Conservation (phyloP, 2,797 vertebrate genomes). For the Etheostoma perlongum region DNA sequence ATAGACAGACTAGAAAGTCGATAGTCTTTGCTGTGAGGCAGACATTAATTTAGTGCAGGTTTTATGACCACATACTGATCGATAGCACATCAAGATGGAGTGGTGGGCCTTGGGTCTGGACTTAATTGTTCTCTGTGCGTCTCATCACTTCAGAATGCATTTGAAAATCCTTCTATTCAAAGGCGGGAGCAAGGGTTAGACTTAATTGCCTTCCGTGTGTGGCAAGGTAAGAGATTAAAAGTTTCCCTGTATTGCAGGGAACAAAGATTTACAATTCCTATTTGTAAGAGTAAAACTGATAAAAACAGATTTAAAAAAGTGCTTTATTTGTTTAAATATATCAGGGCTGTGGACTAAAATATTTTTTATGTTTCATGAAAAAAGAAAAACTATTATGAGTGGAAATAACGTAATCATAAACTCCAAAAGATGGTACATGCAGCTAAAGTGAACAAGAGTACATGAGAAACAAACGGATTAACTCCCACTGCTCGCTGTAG, state of each 20-base stretch:
- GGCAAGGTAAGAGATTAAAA: conserved; percentile 67
- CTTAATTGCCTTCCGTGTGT: conserved; percentile 66
- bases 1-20: conserved; percentile 67
- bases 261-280: conserved; percentile 49
- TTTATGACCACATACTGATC: conserved; percentile 81
- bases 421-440: conserved; percentile 36
- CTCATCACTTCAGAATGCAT: conserved; percentile 73
- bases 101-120: conserved; percentile 70
- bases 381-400: conserved; percentile 41
- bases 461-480: conserved; percentile 53
- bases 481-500: conserved; percentile 53
- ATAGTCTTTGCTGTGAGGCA: conserved; percentile 71
- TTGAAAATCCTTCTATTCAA: conserved; percentile 73
- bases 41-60: conserved; percentile 78
- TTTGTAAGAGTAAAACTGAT: conserved; percentile 34
- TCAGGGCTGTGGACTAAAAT: conserved; percentile 4
- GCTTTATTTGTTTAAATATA: conserved; percentile 27
- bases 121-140: conserved; percentile 80
- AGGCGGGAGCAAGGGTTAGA: conserved; percentile 45
- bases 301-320: conserved; percentile 23
- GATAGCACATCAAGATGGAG: conserved; percentile 76
- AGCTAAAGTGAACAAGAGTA: conserved; percentile 29
- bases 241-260: conserved; percentile 47
- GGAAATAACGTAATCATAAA: conserved; percentile 14
- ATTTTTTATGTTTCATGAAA: conserved; percentile 40